These are phyloP conservation scores for Pandion haliaetus DNA, from an alignment of 2,113 vertebrate species.

Conservation along the genomic window DNA sequence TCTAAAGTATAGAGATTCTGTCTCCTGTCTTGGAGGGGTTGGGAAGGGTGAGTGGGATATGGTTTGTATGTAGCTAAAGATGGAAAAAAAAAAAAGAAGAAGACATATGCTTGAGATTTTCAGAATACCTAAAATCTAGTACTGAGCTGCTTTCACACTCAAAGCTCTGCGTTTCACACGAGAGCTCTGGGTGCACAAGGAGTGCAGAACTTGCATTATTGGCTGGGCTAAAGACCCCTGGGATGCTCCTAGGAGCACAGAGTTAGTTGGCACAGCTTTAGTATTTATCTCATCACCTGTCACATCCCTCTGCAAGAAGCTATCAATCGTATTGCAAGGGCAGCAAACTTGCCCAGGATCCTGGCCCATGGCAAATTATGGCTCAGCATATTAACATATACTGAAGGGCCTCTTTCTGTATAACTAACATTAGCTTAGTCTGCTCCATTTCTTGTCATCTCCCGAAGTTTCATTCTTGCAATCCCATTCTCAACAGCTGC, in stretches of 20 bases:
- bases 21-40: neutral
- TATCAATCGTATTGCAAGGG: neutral
- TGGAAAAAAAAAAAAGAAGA: neutral
- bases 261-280: neutral
- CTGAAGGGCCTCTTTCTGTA: neutral
- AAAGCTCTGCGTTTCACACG: neutral
- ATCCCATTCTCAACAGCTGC: neutral
- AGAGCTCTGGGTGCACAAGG: neutral
- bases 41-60: neutral
- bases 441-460: neutral
- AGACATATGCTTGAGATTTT: neutral
- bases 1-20: neutral
- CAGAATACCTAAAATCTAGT: neutral
- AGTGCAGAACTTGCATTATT: neutral
- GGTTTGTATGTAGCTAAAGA: neutral
- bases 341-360: neutral
- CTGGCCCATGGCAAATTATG: neutral
- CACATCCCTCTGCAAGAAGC: neutral
- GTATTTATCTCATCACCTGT: neutral
- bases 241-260: neutral
- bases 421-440: neutral
- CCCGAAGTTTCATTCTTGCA: neutral
- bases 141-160: neutral
- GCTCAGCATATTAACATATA: neutral
- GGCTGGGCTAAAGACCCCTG: neutral